Evolutionary conservation across 2,888 invertebrate species (phyloP), one percentile per base, ranked within the genome.

Genomic region (Ormyrus thymus): DNA sequence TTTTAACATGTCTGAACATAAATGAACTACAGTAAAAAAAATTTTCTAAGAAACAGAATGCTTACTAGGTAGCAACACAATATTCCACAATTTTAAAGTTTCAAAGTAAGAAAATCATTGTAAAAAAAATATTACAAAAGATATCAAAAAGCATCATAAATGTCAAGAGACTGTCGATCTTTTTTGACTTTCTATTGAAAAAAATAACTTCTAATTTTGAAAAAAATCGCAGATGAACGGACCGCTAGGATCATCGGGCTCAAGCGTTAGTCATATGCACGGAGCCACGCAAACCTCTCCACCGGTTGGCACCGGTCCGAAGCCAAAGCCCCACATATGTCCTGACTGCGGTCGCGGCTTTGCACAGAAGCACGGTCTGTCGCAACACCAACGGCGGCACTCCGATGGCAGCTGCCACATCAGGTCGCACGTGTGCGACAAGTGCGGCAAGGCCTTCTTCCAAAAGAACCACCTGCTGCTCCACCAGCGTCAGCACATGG

Each of bases 391-490:
- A 85, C 93, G 95, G 81, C 93, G 94, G 89, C 95, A 96, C 87
- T 95, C 95, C 2, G 95, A 95, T 83, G 95, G 95, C 68, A 94
- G 94, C 82, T 96, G 96, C 87, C 95, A 95, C 70, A 91, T 96
- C 65, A 93, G 95, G 84, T 95, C 95, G 62, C 95, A 95, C 87
- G 93, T 95, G 10, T 96, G 96, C 87, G 93, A 93, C 82, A 95
- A 95, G 86, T 96, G 96, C 87, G 95, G 95, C 76, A 96, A 96
- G 88, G 95, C 95, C 11, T 96, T 96, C 92, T 95, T 95, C 92
- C 96, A 96, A 90, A 96, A 96, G 91, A 96, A 95, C 88, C 96
- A 96, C 86, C 91, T 96, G 80, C 93, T 95, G 91, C 91, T 96
- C 76, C 96, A 96, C 88, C 95, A 96, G 90, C 92, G 96, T 76